These are phyloP conservation scores for Drosophila buzzatii DNA, from an alignment of 2,888 invertebrate genomes.

Conservation along the genomic window DNA sequence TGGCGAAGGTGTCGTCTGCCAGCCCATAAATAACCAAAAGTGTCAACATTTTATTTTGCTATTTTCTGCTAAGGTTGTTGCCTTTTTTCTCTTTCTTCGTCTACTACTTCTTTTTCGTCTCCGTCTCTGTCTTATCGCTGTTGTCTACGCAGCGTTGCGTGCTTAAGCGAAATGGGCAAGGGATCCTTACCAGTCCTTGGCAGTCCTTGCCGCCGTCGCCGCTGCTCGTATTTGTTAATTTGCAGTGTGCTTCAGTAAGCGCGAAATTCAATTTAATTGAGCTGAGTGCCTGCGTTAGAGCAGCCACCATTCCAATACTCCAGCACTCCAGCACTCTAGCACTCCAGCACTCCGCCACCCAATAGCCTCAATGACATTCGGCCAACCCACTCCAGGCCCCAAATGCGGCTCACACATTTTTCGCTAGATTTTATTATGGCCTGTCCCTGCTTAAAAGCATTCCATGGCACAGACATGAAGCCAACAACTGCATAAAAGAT, in stretches of 20 bases:
- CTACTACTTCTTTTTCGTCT: slow-evolving; percentile 1
- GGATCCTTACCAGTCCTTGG: slow-evolving; percentile 51
- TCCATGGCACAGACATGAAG: slow-evolving; percentile 66
- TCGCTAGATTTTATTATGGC: slow-evolving; percentile 78
- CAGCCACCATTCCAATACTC: slow-evolving; percentile 16
- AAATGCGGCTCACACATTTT: slow-evolving; percentile 67
- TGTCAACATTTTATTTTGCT: slow-evolving; percentile 83
- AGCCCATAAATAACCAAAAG: slow-evolving; percentile 83
- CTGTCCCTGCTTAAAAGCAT: slow-evolving; percentile 76
- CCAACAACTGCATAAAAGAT: slow-evolving; percentile 75
- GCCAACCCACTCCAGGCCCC: slow-evolving; percentile 23
- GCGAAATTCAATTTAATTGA: slow-evolving; percentile 83
- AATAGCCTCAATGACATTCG: slow-evolving; percentile 12
- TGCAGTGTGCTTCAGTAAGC: slow-evolving; percentile 81
- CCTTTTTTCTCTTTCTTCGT: slow-evolving; percentile 12
- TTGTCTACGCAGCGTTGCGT: slow-evolving; percentile 75
- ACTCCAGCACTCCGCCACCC: slow-evolving; percentile 4
- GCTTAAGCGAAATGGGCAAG: slow-evolving; percentile 77
- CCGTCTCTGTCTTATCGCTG: slow-evolving; percentile 36
- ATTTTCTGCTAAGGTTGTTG: slow-evolving; percentile 60
- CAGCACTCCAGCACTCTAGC: not conserved
- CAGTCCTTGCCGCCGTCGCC: slow-evolving; percentile 21
- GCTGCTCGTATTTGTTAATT: slow-evolving; percentile 74
- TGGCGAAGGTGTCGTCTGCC: slow-evolving; percentile 77
- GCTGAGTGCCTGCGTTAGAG: slow-evolving; percentile 72